Evolutionary conservation across 2,888 invertebrate species (phyloP).

Genomic region (Smittia aterrima): DNA sequence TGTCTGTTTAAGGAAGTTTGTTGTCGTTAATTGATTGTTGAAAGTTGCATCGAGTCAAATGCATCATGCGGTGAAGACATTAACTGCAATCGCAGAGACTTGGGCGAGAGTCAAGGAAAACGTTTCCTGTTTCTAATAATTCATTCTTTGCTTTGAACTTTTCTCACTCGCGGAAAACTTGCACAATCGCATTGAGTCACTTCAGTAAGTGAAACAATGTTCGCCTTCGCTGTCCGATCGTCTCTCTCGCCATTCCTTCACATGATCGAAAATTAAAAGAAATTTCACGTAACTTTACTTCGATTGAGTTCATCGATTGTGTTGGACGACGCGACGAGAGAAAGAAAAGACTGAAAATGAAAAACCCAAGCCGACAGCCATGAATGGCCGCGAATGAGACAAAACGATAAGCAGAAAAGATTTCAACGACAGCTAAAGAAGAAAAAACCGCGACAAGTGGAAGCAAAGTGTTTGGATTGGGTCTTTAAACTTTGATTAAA

Average conservation of each 20-base stretch:
- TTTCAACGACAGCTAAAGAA: background rate
- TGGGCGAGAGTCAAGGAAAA: background rate
- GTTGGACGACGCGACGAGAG: background rate
- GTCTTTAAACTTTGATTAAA: too few relatives aligned
- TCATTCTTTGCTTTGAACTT: background rate
- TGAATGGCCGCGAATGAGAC: background rate
- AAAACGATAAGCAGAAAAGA: background rate
- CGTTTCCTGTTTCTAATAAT: background rate
- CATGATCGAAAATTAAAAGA: constrained; percentile 2
- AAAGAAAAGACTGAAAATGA: background rate
- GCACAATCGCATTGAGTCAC: background rate
- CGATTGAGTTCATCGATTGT: background rate
- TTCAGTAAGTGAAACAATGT: background rate
- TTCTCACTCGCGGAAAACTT: background rate
- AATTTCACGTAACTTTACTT: constrained; percentile 1
- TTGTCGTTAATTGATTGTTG: background rate
- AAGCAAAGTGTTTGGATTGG: background rate
- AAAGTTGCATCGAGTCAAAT: background rate
- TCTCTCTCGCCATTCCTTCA: background rate
- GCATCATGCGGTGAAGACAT: background rate
- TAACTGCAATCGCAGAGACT: background rate
- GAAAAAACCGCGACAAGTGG: background rate
- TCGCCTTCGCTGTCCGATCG: background rate
- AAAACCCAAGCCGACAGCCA: background rate
- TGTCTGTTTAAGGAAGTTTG: background rate